These are phyloP conservation scores for Castor canadensis DNA, from an alignment of 2,113 vertebrate species.

Conservation along the genomic window DNA sequence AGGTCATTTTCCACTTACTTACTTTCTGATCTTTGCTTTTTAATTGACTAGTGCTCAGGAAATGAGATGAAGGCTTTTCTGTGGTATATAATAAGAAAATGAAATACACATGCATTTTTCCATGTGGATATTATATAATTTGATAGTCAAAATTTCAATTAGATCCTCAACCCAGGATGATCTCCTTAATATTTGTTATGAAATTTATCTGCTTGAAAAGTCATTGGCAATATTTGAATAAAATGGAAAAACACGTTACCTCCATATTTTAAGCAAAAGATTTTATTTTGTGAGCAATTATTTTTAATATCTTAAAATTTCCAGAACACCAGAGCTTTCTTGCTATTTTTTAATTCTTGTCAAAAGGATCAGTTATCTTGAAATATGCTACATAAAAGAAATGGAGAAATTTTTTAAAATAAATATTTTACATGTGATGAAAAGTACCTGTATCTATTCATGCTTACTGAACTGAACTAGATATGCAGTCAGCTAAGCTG, in stretches of 20 bases:
- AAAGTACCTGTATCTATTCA: no score
- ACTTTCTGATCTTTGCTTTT: neutral
- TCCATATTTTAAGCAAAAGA: neutral
- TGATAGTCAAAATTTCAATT: neutral
- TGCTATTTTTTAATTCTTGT: neutral
- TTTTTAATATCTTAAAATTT: neutral
- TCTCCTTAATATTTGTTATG: neutral
- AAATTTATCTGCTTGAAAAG: neutral
- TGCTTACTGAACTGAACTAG: no score
- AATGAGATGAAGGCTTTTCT: neutral
- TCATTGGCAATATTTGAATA: neutral
- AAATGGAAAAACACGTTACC: neutral
- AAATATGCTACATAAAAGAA: neutral
- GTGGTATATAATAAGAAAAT: neutral
- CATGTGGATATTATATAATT: neutral
- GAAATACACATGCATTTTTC: neutral
- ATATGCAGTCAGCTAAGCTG: no score
- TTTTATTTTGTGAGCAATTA: neutral
- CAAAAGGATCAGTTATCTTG: neutral
- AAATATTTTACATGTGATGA: no score
- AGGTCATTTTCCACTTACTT: neutral
- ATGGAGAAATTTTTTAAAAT: neutral
- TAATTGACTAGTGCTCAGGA: neutral
- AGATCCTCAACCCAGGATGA: neutral
- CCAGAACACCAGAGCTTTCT: neutral